These are phyloP conservation scores for Argyresthia goedartella DNA, from an alignment of 2,888 invertebrate genomes.

Conservation along the genomic window DNA sequence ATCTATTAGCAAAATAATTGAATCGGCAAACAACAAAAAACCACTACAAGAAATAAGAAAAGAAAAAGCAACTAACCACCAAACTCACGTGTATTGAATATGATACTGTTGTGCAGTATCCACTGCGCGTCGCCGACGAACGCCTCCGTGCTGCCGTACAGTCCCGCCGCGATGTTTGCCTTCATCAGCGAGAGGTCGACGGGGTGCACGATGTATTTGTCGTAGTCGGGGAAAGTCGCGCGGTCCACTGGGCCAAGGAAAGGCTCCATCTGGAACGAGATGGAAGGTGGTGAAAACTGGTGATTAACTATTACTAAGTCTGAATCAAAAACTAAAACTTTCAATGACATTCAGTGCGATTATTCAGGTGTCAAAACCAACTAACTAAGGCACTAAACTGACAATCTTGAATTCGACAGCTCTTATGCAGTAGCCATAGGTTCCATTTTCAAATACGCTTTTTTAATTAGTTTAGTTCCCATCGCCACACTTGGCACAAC, in stretches of 20 bases:
- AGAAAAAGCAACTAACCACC: neutral
- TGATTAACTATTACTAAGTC: neutral
- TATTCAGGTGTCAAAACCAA: no score
- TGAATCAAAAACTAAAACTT: neutral
- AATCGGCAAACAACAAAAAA: no score
- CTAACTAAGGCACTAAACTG: no score
- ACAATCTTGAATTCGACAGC: no score
- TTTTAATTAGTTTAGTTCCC: no score
- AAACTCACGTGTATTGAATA: slow-evolving; percentile 88
- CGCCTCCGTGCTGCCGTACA: slow-evolving; percentile 89
- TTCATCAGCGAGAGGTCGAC: slow-evolving; percentile 86
- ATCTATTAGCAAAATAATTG: no score
- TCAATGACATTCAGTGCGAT: neutral
- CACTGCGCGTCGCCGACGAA: slow-evolving; percentile 93
- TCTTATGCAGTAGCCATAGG: no score
- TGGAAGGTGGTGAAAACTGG: slow-evolving; percentile 7
- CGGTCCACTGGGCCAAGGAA: slow-evolving; percentile 83
- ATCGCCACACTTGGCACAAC: no score
- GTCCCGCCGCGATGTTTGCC: slow-evolving; percentile 79
- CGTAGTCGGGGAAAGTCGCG: slow-evolving; percentile 79
- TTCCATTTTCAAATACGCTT: no score
- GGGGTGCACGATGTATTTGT: slow-evolving; percentile 87
- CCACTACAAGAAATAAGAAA: no score
- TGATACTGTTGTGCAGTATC: slow-evolving; percentile 93
- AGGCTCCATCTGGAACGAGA: slow-evolving; percentile 75